Evolutionary conservation across 2,888 invertebrate genomes (phyloP), one percentile per base, ranked within the genome.

Genomic region (Icerya purchasi): DNA sequence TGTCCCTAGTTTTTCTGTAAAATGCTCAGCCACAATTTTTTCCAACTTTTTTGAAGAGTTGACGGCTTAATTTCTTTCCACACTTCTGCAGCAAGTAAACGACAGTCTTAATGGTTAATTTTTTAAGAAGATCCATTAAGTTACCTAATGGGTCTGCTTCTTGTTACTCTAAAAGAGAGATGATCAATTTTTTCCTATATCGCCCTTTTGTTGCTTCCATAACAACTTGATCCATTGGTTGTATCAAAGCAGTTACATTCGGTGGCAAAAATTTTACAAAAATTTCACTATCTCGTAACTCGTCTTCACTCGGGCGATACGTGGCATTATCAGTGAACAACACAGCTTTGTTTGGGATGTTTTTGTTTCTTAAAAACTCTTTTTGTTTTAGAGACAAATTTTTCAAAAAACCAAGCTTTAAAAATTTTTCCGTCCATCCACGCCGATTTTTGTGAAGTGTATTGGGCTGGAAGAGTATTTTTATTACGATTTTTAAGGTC

Each of bases 181-280:
- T 55, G 21, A 66, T 54, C 8, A 19, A 53, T 63, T 55, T 54
- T 63, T 63, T 56, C 61, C 53, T 60, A 63, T 54, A 22, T 3
- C 10, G 8, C 10, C 54, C 10, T 62, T 68, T 67, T 5, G 64
- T 56, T 49, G 63, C 63, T 22, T 62, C 64, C 8, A 67, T 65
- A 14, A 67, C 63, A 1, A 65, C 64, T 56, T 56, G 68, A 58
- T 66, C 64, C 67, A 67, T 68, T 3, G 67, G 67, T 56, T 68
- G 66, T 20, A 68, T 60, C 2, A 68, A 24, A 5, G 63, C 49
- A 1, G 65, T 66, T 2, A 65, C 65, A 55, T 64, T 67, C 1
- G 65, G 65, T 22, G 66, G 64, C n/a, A 67, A 50, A 58, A 60
- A 66, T 19, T 63, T 60, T 1, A 66, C 62, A 19, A 65, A 61